phyloP scores from a whole-genome alignment of 2,888 invertebrate genomes.

The Dorcus parallelipipedus region DNA sequence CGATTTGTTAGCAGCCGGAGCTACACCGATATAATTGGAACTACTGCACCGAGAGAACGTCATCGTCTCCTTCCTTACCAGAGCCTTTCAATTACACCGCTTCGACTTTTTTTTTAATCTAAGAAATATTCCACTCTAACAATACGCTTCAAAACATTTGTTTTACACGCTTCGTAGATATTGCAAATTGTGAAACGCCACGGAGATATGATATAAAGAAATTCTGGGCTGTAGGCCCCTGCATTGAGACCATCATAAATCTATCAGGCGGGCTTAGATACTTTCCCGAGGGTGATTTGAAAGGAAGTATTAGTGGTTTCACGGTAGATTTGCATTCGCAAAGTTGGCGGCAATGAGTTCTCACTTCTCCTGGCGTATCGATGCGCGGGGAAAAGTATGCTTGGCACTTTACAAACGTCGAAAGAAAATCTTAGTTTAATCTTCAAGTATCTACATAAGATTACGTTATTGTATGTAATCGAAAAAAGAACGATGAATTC shows the following conservation, averaged over 20 bases:
- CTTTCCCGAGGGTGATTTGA: conserved; percentile 37
- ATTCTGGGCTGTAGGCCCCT: background rate
- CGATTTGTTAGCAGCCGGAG: conserved; percentile 21
- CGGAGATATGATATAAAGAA: background rate
- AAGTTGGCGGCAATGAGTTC: conserved; percentile 43
- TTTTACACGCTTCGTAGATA: too few species aligned
- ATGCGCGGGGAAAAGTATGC: too few species aligned
- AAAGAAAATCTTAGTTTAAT: too few species aligned
- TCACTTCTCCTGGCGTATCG: conserved; percentile 35
- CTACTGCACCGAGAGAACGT: conserved; percentile 23
- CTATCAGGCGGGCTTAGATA: conserved; percentile 40
- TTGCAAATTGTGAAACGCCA: background rate
- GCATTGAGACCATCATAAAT: conserved; percentile 39
- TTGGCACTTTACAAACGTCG: too few species aligned
- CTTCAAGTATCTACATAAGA: too few species aligned
- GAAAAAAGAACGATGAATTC: too few species aligned
- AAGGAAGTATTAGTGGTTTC: conserved; percentile 44
- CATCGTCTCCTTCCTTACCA: background rate
- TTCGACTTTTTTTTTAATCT: too few species aligned
- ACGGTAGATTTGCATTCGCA: conserved; percentile 45
- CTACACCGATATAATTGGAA: conserved; percentile 24
- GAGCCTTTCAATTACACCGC: too few species aligned
- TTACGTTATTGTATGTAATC: too few species aligned
- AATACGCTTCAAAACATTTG: too few species aligned
- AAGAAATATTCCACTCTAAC: too few species aligned